Evolutionary conservation across 1,140 invertebrate genomes (phyloP), one percentile per base, ranked within the genome.

Genomic region (Apis dorsata): DNA sequence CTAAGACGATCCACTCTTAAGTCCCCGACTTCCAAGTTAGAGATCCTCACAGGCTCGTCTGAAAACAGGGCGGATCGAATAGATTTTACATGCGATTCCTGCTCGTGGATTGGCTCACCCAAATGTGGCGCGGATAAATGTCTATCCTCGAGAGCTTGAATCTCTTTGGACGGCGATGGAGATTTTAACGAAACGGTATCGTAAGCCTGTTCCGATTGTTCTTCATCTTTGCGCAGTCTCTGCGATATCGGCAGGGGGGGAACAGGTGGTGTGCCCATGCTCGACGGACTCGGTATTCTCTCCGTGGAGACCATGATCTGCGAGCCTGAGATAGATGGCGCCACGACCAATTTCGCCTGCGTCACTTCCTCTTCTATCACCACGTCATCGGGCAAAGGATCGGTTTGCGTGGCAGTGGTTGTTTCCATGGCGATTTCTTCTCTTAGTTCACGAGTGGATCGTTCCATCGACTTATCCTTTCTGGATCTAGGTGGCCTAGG

Each of bases 381-480:
- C 81, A 97, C 95, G 88, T 97, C 97, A 90, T 97, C 96, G 1
- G 97, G 96, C 34, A 97, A 88, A 1, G 97, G 96, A 92, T 97
- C 97, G 1, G 97, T 97, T 93, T 97, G 97, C 0, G 96, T 97
- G 1, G 96, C 97, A 5, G 97, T 95, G 86, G 96, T 96, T 34
- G 96, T 95, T 93, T 97, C 95, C 70, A 44, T 84, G 51, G 34
- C 59, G 51, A 82, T 75, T 10, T 87, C 83, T 51, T 63, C 66
- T 24, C 15, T 8, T 17, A 34, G 73, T 0, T 79, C 79, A 7
- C 55, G 57, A 15, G 19, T 7, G 9, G 81, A 78, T 24, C 76
- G 62, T 12, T 65, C 69, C 49, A 17, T 53, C 1, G 71, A 84
- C 5, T 8, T 62, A 0, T 88, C 87, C 12, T 84, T 88, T 17